Evolutionary conservation across 2,797 vertebrate species (phyloP).

Genomic region (Thalassophryne amazonica): DNA sequence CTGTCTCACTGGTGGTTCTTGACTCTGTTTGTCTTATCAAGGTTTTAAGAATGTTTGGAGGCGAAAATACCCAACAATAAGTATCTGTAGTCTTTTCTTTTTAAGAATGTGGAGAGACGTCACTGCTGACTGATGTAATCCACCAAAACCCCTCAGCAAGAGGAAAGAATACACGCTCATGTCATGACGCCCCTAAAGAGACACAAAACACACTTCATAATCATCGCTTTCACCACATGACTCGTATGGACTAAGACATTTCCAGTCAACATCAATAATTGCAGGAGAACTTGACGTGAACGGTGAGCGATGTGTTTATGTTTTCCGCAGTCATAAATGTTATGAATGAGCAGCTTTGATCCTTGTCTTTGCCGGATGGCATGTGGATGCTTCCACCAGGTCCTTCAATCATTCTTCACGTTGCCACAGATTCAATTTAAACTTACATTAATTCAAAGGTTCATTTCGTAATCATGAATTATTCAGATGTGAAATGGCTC

Average conservation of each 20-base stretch:
- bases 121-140: too few relatives aligned
- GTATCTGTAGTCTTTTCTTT: too few relatives aligned
- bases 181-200: background rate
- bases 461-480: constrained; percentile 79
- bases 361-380: background rate
- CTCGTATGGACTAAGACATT: background rate
- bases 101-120: too few relatives aligned
- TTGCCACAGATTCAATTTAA: constrained; percentile 66
- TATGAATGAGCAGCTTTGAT: background rate
- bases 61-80: too few relatives aligned
- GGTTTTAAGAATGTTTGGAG: too few relatives aligned
- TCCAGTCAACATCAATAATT: constrained; percentile 17
- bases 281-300: background rate
- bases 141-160: too few relatives aligned
- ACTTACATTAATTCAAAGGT: constrained; percentile 74
- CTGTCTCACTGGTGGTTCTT: too few relatives aligned
- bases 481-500: constrained; percentile 72
- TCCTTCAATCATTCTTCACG: constrained; percentile 45
- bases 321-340: background rate
- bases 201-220: constrained; percentile 2
- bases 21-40: too few relatives aligned
- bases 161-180: too few relatives aligned
- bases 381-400: constrained; percentile 24
- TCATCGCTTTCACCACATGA: background rate
- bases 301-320: constrained; percentile 2